Evolutionary conservation across 2,888 invertebrate genomes (phyloP), one percentile per base, ranked within the genome.

Genomic region (Drosophila leonis): DNA sequence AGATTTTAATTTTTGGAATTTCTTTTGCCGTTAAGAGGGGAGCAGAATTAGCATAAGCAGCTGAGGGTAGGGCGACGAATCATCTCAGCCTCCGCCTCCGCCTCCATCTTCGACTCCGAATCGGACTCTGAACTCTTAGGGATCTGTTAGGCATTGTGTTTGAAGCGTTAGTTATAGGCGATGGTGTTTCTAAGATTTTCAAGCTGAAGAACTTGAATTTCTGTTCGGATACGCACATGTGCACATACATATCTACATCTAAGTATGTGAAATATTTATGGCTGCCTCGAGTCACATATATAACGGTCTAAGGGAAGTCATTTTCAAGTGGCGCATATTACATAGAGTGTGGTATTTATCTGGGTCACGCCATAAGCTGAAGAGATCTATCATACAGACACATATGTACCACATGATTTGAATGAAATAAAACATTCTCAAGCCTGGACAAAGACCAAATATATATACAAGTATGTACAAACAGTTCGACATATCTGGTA

Each of bases 41-140:
- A 74, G 31, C 62, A n/a, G 46, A 64, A 84, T 84, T 84, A 80
- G 73, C 88, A 84, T 84, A 87, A 87, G 82, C 82, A 84, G 70
- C 73, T 82, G 80, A 80, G 80, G 82, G 80, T 59, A 54, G 62
- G 64, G 61, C 41, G 27, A 10, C 29, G 39, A 46, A 39, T 24
- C 41, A 37, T 35, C 41, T 41, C 48, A 37, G 18, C 24, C 69
- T 59, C 27, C 39, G 3, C 35, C 65, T 60, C 13, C 15, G 9
- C 15, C 46, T 44, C 37, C 33, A 13, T 10, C 46, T 56, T 24
- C 18, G 20, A 33, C 31, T 35, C 27, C 35, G 31, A 12, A 18
- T 15, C 20, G 7, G 13, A 13, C 1, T 24, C 51, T 35, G 35
- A 39, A 15, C 37, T 59, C 48, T 48, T 59, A 73, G 62, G 61